Percentiles rank a stretch among this genome's conserved stretches.
Conservation (phyloP, 2,888 invertebrate species). For the Hesperia comma region DNA sequence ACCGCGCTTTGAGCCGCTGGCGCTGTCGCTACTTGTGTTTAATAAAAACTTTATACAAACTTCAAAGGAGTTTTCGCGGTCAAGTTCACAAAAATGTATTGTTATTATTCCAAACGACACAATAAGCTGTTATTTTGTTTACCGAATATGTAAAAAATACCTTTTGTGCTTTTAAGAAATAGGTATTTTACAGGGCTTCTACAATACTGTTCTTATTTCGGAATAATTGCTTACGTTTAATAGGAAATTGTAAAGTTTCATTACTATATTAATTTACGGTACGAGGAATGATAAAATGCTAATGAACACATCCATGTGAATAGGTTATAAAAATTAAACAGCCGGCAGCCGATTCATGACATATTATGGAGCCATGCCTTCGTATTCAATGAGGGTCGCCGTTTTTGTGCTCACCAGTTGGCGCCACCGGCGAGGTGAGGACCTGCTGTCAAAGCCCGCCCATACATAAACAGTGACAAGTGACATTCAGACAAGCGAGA, state of each 20-base stretch:
- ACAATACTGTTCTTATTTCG: not conserved
- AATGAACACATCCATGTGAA: too few species aligned
- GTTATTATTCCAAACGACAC: not conserved
- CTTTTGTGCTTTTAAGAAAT: not conserved
- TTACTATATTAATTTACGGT: too few species aligned
- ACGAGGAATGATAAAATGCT: too few species aligned
- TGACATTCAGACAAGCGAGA: too few species aligned
- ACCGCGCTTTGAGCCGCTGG: slow-evolving; percentile 24
- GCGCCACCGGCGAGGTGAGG: too few species aligned
- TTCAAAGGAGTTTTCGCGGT: slow-evolving; percentile 25
- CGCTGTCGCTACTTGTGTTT: slow-evolving; percentile 10
- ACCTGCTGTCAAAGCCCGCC: too few species aligned
- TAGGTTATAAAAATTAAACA: too few species aligned
- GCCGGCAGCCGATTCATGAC: too few species aligned
- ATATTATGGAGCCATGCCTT: too few species aligned
- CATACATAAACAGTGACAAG: too few species aligned
- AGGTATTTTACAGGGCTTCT: not conserved
- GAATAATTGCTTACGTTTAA: not conserved
- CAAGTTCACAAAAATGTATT: slow-evolving; percentile 29
- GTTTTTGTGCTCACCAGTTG: too few species aligned
- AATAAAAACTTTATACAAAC: slow-evolving; percentile 21
- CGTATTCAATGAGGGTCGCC: too few species aligned
- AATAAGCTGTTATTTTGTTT: not conserved
- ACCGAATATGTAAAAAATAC: not conserved
- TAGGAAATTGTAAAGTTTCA: not conserved